Percentiles rank a stretch among this genome's conserved stretches.
Evolutionary conservation across 2,888 invertebrate genomes (phyloP).

Genomic region (Archips crataeganus): DNA sequence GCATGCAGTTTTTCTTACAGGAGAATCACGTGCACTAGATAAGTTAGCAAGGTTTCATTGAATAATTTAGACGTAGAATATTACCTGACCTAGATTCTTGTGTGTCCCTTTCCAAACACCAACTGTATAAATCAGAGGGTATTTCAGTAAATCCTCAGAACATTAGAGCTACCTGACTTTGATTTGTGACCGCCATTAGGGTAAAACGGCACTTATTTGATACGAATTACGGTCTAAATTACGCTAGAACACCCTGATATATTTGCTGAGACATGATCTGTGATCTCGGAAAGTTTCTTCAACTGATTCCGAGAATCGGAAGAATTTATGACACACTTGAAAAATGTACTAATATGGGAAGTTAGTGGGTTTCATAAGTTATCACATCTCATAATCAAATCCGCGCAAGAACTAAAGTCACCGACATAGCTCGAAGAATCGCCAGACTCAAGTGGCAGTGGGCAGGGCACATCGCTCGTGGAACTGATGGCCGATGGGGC

Average conservation of each 20-base stretch:
- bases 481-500: too few species aligned
- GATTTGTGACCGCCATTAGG: constrained; percentile 37
- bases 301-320: background rate
- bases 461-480: too few species aligned
- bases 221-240: constrained; percentile 37
- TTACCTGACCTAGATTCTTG: constrained; percentile 25
- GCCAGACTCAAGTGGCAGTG: too few species aligned
- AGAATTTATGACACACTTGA: background rate
- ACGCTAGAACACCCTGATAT: background rate
- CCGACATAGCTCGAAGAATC: too few species aligned
- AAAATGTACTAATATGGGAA: too few species aligned
- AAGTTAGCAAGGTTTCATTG: too few species aligned
- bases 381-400: too few species aligned
- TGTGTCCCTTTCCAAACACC: background rate
- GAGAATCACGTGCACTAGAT: too few species aligned
- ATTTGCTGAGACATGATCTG: background rate
- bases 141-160: constrained; percentile 36
- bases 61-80: background rate
- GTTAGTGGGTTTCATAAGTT: too few species aligned
- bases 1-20: too few species aligned
- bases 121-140: constrained; percentile 30
- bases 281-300: background rate
- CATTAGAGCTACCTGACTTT: constrained; percentile 39
- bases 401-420: too few species aligned
- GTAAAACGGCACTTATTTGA: constrained; percentile 38